phyloP scores from a whole-genome alignment of 2,113 vertebrate species.

The Malaclemys terrapin region DNA sequence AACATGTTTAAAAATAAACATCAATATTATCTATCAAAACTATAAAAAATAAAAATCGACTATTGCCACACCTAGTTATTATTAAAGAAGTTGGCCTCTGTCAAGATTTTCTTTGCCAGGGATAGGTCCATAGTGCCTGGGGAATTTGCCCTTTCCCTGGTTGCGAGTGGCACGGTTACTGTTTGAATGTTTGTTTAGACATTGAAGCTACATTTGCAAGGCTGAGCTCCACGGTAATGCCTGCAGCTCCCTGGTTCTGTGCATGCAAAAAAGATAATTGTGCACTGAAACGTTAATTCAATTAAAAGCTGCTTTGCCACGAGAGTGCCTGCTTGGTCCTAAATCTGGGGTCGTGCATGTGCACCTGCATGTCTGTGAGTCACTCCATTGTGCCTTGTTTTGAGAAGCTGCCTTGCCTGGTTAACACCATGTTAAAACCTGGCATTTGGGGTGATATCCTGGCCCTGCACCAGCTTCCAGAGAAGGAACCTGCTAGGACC shows the following conservation, averaged over 20 bases:
- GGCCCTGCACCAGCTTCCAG: neutral
- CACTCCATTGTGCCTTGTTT: neutral
- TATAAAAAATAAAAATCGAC: neutral
- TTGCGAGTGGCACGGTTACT: accelerated
- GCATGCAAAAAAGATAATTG: accelerated
- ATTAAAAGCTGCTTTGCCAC: neutral
- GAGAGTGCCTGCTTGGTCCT: too few species aligned
- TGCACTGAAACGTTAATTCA: too few species aligned
- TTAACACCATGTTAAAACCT: accelerated
- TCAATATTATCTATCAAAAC: neutral
- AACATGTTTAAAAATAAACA: neutral
- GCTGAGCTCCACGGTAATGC: accelerated
- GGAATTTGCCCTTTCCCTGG: neutral
- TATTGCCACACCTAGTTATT: neutral
- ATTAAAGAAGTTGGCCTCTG: neutral
- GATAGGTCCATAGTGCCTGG: neutral
- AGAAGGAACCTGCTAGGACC: neutral
- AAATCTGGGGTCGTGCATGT: neutral
- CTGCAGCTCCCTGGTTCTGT: neutral
- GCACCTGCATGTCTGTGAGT: accelerated
- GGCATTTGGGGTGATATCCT: accelerated
- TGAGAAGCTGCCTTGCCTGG: neutral
- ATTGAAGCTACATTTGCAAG: neutral
- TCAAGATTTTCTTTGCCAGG: neutral
- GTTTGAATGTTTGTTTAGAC: neutral